A percentile compares a stretch with the other conserved stretches of the same genome.
phyloP scores from a whole-genome alignment of 2,888 invertebrate genomes.

The Rhodophaea formosa region DNA sequence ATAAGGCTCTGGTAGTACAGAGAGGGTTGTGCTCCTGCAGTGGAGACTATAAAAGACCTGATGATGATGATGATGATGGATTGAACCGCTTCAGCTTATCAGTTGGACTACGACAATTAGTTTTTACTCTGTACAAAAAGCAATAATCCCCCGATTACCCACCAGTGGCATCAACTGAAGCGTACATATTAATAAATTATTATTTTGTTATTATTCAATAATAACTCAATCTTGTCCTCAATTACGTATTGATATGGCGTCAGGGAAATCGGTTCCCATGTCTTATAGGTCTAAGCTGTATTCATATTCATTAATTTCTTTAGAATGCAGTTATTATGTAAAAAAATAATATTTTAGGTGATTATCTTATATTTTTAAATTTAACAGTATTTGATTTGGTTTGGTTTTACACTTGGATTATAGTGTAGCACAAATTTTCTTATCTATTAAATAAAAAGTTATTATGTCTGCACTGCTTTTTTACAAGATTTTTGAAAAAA shows the following conservation, averaged over 20 bases:
- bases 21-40: too few relatives aligned
- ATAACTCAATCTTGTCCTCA: slow-evolving; percentile 40
- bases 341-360: neutral
- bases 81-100: slow-evolving; percentile 3
- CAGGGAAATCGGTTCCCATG: slow-evolving; percentile 30
- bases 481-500: too few relatives aligned
- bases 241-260: slow-evolving; percentile 46
- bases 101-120: slow-evolving; percentile 19
- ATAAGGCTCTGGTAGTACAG: too few relatives aligned
- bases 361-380: neutral
- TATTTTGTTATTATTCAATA: slow-evolving; percentile 41
- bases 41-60: too few relatives aligned
- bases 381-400: neutral
- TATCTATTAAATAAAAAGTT: too few relatives aligned
- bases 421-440: too few relatives aligned
- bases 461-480: too few relatives aligned
- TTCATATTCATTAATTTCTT: slow-evolving; percentile 3
- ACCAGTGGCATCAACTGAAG: slow-evolving; percentile 28
- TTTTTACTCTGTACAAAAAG: slow-evolving; percentile 25
- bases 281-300: neutral
- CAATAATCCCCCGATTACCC: slow-evolving; percentile 30
- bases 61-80: too few relatives aligned
- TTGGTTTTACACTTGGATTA: too few relatives aligned
- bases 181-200: slow-evolving; percentile 48
- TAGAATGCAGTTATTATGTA: slow-evolving; percentile 1